These are phyloP conservation scores for Parambassis ranga DNA, from an alignment of 2,797 vertebrate species.

Conservation along the genomic window DNA sequence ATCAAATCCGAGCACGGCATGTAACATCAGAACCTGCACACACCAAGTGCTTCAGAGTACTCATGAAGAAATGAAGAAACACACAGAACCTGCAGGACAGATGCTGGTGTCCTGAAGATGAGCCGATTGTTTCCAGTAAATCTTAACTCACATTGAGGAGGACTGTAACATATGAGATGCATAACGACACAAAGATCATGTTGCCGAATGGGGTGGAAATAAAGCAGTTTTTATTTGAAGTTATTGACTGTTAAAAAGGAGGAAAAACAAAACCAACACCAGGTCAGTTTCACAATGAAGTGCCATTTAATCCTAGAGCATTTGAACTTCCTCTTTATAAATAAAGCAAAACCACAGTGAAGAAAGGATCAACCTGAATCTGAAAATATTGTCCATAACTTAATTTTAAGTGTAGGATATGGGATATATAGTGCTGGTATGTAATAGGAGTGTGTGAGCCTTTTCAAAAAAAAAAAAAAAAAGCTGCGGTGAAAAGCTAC, in stretches of 20 bases:
- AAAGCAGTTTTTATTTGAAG: conserved; percentile 45
- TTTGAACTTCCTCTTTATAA: too few relatives aligned
- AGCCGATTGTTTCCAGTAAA: background rate
- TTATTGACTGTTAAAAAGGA: too few relatives aligned
- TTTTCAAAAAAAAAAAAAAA: background rate
- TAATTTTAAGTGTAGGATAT: background rate
- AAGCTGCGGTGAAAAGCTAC: background rate
- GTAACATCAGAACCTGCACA: conserved; percentile 32
- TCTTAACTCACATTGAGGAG: conserved; percentile 43
- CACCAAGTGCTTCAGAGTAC: background rate
- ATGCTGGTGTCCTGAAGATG: background rate
- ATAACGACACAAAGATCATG: background rate
- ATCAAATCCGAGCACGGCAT: conserved; percentile 84
- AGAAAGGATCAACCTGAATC: background rate
- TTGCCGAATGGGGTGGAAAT: conserved; percentile 27
- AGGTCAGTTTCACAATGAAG: background rate
- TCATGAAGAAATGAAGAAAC: background rate
- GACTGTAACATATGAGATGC: conserved; percentile 19
- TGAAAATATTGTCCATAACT: background rate
- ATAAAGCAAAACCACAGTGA: conserved; percentile 11
- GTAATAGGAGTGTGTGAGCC: background rate
- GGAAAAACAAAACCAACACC: background rate
- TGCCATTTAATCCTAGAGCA: too few relatives aligned
- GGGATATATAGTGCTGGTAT: too few relatives aligned
- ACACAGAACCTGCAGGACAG: background rate